Evolutionary conservation across 2,797 vertebrate genomes (phyloP).

Genomic region (Nyctalus aviator): DNA sequence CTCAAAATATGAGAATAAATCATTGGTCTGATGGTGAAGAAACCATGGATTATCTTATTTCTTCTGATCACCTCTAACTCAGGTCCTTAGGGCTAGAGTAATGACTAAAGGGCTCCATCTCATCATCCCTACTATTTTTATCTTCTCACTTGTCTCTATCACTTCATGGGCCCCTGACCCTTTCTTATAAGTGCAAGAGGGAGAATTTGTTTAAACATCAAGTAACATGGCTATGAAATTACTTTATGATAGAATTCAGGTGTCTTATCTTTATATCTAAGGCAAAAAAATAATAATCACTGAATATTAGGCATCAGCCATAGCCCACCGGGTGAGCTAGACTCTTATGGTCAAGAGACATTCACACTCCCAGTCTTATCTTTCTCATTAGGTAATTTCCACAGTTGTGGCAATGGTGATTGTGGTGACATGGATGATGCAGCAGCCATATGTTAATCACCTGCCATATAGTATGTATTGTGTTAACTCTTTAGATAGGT

Average conservation of each 20-base stretch:
- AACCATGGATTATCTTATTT: background rate
- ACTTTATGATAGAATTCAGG: background rate
- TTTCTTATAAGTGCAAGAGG: background rate
- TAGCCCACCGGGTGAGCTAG: background rate
- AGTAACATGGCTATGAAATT: background rate
- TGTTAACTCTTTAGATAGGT: background rate
- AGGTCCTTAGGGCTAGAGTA: background rate
- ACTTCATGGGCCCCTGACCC: background rate
- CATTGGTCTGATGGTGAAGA: background rate
- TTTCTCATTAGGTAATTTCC: background rate
- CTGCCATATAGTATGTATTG: background rate
- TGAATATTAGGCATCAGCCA: background rate
- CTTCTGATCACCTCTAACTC: background rate
- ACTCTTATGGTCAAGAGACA: background rate
- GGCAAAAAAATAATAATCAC: background rate
- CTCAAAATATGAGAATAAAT: background rate
- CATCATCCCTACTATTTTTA: background rate
- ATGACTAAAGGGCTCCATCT: background rate
- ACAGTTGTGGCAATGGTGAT: background rate
- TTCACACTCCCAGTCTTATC: background rate
- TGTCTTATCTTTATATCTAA: slow-evolving; percentile 36
- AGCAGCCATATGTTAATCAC: background rate
- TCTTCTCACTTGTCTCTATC: background rate
- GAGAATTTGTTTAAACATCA: background rate
- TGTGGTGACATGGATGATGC: background rate